Base-by-base conservation (phyloP, 2,113 vertebrate genomes). In the Glaucidium brasilianum region DNA sequence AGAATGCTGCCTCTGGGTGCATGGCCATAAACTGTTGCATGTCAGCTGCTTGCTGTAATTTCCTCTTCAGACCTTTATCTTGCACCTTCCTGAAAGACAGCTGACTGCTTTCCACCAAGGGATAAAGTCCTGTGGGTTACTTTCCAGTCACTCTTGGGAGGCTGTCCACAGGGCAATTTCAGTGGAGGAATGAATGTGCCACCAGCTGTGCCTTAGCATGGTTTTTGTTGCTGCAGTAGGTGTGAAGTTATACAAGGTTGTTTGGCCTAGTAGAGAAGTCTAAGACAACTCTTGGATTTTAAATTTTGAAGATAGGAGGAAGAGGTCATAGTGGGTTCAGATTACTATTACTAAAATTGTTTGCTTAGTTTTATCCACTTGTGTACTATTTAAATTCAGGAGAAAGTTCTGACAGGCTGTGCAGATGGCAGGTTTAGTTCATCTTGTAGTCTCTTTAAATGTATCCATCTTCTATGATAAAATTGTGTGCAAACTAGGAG, bases 1-100 rank as follows among this genome's bases (percentile, higher is more conserved):
- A 85, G 83, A 92, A 81, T 56, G 76, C 79, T 56, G 83, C 73
- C 75, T 74, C 10, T 63, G 89, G 71, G 32, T 81, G 8, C 22
- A 4, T n/a, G 84, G 68, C 52, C 64, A 67, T 73, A 47, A 86
- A 68, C 75, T 81, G 79, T 50, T 77, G 3, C 0, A 0, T 1
- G 18, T 77, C 76, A 91, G 56, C 72, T 77, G 76, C 68, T 91
- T 0, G 0, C n/a, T 94, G 50, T 76, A 26, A 32, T 85, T 87
- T 81, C 86, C 32, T 89, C 15, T 58, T 87, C 11, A 34, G 55
- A 71, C 64, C 41, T 89, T 58, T 73, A 35, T 91, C 37, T 73
- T 78, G 59, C 56, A 50, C 37, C 56, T 93, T 87, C 45, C 55
- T 53, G 30, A 58, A 85, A 63, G 87, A 81, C 30, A 86, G 25